A percentile compares a stretch with the other conserved stretches of the same genome.
phyloP scores from a whole-genome alignment of 2,797 vertebrate species.

The Eulemur rubriventer region DNA sequence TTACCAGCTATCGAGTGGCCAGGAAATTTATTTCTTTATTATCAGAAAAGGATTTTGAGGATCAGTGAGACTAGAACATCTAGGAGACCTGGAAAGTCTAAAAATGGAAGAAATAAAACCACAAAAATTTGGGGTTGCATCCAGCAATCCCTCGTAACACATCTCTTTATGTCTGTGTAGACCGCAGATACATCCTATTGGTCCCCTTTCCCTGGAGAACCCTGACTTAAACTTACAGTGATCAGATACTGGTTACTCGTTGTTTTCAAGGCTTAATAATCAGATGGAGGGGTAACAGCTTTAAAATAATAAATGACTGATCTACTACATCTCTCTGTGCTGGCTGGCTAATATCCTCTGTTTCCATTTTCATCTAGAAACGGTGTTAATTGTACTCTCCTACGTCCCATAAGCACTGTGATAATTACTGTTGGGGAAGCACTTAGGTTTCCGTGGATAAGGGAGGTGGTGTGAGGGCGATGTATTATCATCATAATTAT shows the following conservation, averaged over 20 bases:
- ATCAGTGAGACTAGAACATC: background rate
- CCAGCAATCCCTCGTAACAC: background rate
- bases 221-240: background rate
- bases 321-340: background rate
- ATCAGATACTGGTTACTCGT: background rate
- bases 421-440: slow-evolving; percentile 72
- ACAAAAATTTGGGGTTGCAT: background rate
- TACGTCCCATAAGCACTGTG: slow-evolving; percentile 51
- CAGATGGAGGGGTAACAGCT: background rate
- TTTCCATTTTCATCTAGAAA: slow-evolving; percentile 48
- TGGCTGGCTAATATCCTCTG: slow-evolving; percentile 19
- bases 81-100: background rate
- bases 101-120: background rate
- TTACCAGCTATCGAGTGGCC: background rate
- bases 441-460: slow-evolving; percentile 61
- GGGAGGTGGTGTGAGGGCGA: slow-evolving; percentile 53
- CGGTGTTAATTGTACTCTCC: slow-evolving; percentile 57
- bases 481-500: slow-evolving; percentile 62
- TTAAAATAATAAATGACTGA: background rate
- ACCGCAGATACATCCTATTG: background rate
- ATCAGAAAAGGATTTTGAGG: background rate
- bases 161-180: background rate
- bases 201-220: background rate
- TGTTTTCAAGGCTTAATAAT: background rate
- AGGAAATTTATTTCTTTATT: background rate